phyloP scores from a whole-genome alignment of 2,888 invertebrate genomes.

The Eupithecia abbreviata region DNA sequence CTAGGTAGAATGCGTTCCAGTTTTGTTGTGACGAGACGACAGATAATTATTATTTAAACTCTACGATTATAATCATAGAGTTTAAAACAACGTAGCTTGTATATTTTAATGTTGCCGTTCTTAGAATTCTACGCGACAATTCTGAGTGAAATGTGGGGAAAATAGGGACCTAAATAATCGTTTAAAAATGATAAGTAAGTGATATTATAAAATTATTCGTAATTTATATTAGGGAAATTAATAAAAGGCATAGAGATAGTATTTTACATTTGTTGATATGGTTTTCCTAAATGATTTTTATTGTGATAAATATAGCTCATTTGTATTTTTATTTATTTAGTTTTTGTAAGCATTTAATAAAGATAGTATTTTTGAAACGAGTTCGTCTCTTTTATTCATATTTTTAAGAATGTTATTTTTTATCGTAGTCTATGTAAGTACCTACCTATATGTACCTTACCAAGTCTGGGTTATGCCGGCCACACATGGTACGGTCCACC shows the following conservation, averaged over 20 bases:
- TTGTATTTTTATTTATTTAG: constrained; percentile 1
- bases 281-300: not conserved
- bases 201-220: not conserved
- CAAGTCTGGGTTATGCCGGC: too few species aligned
- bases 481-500: too few species aligned
- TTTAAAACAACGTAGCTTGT: too few species aligned
- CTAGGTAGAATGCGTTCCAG: too few species aligned
- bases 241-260: not conserved
- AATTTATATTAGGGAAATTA: not conserved
- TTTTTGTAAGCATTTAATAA: constrained; percentile 2
- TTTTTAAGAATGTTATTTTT: too few species aligned
- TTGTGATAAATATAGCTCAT: not conserved
- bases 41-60: too few species aligned
- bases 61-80: too few species aligned
- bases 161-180: not conserved
- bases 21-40: too few species aligned
- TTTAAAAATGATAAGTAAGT: not conserved
- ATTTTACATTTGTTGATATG: not conserved
- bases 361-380: not conserved
- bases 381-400: not conserved
- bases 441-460: too few species aligned
- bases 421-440: too few species aligned
- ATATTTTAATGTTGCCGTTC: too few species aligned
- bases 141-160: not conserved
- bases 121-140: too few species aligned